Base-by-base conservation (phyloP, 2,888 invertebrate genomes). In the Orchestes rusci region DNA sequence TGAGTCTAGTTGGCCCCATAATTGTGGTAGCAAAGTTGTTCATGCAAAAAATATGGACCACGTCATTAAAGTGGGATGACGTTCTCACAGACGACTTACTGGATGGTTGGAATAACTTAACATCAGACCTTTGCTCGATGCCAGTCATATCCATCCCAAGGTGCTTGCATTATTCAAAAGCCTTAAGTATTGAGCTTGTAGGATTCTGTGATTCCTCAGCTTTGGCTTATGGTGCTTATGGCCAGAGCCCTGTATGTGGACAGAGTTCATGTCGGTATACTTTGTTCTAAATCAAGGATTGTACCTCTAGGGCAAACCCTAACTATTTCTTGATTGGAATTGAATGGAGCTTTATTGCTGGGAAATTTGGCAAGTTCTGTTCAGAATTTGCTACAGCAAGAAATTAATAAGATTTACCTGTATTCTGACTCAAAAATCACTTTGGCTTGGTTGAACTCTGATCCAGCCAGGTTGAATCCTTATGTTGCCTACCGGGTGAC, bases 371-470 rank as follows among this genome's bases (percentile, higher is more conserved):
- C 37, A 2, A 18, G 32, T 13, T 39, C 35, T 12, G 37, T 45
- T 28, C 13, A 17, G 15, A 27, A 35, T 4, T 20, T 47, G 23
- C 17, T 48, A 8, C 20, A 34, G 16, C 17, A 17, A n/a, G 16
- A 35, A 31, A 19, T 51, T 4, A 13, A 34, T 13, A 20, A 42
- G 15, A 28, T 34, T n/a, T 4, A 39, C 35, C 30, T 41, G 2
- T 47, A 37, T 33, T 43, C 47, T 5, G 50, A 52, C 27, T 52
- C 52, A 7, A 50, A n/a, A 10, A 50, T 52, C 15, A 15, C 33
- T 5, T 32, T 52, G 2, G 33, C 42, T 2, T 52, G 50, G 50
- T 31, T 52, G 15, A 44, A 44, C 10, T 16, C 30, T 5, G 13
- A 15, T 16, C 43, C 46, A n/a, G 15, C 30, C 2, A 18, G 16